These are phyloP conservation scores for Holacanthella duospinosa DNA, from an alignment of 2,888 invertebrate species.

Conservation along the genomic window DNA sequence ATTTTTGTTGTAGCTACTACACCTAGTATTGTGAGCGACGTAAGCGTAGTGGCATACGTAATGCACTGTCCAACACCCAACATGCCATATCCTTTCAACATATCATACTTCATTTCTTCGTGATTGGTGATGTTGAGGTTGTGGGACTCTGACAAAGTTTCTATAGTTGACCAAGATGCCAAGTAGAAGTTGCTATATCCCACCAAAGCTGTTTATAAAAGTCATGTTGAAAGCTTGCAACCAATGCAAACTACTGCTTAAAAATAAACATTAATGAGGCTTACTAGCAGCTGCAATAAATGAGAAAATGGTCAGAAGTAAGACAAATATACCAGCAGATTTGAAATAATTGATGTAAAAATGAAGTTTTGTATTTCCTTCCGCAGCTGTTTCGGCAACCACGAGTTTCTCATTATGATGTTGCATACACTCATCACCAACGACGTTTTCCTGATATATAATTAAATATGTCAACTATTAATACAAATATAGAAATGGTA, in stretches of 20 bases:
- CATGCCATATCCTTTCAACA: background rate
- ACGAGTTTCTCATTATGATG: too few species aligned
- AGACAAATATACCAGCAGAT: background rate
- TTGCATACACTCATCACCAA: too few species aligned
- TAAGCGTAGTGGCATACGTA: too few species aligned
- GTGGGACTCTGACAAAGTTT: background rate
- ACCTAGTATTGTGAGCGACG: background rate
- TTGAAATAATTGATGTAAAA: background rate
- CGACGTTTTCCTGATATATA: too few species aligned
- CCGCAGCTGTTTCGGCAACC: background rate
- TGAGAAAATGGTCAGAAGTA: background rate
- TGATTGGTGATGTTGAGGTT: background rate
- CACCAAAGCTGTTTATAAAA: background rate
- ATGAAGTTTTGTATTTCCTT: background rate
- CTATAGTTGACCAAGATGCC: background rate
- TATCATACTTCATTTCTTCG: background rate
- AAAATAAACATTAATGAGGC: background rate
- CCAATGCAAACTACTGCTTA: background rate
- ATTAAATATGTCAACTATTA: too few species aligned
- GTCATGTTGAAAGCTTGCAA: too few species aligned
- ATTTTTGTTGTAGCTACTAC: background rate
- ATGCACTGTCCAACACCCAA: background rate
- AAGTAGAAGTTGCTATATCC: conserved; percentile 10
- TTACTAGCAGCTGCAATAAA: background rate
- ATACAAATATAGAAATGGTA: too few species aligned